Conservation (phyloP, 2,113 vertebrate species). For the Laticauda colubrina region DNA sequence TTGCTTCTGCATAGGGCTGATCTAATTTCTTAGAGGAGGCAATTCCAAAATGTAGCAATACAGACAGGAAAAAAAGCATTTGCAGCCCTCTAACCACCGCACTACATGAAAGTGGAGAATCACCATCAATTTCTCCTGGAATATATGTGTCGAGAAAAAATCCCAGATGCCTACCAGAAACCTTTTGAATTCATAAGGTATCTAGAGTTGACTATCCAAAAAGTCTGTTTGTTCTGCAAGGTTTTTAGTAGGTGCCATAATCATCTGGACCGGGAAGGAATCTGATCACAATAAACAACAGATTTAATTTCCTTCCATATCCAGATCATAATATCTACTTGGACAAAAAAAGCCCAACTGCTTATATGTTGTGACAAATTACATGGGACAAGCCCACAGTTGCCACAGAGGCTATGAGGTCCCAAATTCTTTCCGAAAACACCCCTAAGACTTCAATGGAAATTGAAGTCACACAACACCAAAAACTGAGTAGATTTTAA, state of each 20-base stretch:
- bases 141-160: neutral
- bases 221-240: neutral
- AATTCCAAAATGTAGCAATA: neutral
- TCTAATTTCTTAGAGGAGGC: neutral
- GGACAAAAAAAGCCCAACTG: neutral
- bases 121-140: neutral
- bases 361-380: neutral
- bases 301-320: neutral
- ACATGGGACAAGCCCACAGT: neutral
- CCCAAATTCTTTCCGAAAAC: neutral
- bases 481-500: neutral
- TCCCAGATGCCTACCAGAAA: neutral
- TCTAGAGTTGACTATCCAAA: neutral
- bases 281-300: neutral
- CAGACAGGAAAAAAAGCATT: neutral
- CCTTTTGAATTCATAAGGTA: neutral
- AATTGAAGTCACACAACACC: neutral
- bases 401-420: neutral
- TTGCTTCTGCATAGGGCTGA: neutral
- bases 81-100: neutral
- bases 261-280: neutral
- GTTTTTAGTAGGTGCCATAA: neutral
- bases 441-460: neutral
- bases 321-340: neutral
- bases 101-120: neutral